Conservation (phyloP, 2,888 invertebrate genomes). For the Scaptomyza tumidula region DNA sequence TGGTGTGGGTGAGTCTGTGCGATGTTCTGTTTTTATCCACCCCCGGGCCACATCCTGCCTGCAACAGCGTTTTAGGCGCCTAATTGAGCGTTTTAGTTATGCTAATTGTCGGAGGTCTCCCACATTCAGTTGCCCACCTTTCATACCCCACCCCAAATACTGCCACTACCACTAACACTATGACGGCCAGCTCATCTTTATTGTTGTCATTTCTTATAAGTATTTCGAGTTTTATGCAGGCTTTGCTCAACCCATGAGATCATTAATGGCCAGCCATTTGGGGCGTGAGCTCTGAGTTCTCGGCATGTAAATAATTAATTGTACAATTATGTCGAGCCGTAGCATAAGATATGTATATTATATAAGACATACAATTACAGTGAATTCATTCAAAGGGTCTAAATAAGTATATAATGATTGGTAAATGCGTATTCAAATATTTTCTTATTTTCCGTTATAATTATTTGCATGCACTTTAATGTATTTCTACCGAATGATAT, state of each 20-base stretch:
- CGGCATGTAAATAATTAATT: constrained; percentile 50
- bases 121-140: neutral
- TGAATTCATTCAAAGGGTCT: neutral
- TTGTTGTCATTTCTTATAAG: constrained; percentile 54
- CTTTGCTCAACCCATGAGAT: constrained; percentile 16
- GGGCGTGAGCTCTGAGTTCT: constrained; percentile 34
- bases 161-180: neutral
- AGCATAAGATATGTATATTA: neutral
- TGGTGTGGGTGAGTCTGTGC: constrained; percentile 24
- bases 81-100: constrained; percentile 80
- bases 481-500: too few species aligned
- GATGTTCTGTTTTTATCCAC: constrained; percentile 16
- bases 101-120: constrained; percentile 65
- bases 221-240: constrained; percentile 24
- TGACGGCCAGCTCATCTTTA: constrained; percentile 43
- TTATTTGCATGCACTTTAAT: too few species aligned
- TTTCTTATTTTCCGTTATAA: too few species aligned
- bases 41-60: constrained; percentile 10
- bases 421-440: too few species aligned
- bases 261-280: constrained; percentile 33
- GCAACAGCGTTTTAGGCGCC: constrained; percentile 58
- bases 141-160: neutral
- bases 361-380: neutral
- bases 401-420: too few species aligned
- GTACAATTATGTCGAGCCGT: constrained; percentile 17